These are phyloP conservation scores for Nephrotoma flavescens DNA, from an alignment of 2,888 invertebrate species.

Conservation along the genomic window DNA sequence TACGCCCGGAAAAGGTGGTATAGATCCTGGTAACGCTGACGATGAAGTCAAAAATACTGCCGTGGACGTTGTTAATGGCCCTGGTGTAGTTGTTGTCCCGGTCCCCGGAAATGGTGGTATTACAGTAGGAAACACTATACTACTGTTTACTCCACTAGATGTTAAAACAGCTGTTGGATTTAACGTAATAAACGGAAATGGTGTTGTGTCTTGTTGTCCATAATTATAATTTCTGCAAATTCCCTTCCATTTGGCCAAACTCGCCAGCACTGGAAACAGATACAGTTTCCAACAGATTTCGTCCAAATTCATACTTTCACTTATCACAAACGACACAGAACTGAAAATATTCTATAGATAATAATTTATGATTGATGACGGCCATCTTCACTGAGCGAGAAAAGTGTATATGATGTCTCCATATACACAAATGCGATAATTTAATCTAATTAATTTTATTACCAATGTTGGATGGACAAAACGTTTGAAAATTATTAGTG, in stretches of 20 bases:
- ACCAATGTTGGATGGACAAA: neutral
- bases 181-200: conserved; percentile 22
- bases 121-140: neutral
- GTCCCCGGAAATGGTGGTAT: conserved; percentile 5
- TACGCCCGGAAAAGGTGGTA: conserved; percentile 12
- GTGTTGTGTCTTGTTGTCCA: conserved; percentile 18
- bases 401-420: neutral
- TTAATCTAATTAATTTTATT: neutral
- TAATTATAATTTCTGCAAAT: conserved; percentile 20
- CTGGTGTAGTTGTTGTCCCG: conserved; percentile 10
- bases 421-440: neutral
- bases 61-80: conserved; percentile 6
- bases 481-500: neutral
- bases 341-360: neutral
- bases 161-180: conserved; percentile 18
- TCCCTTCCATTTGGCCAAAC: conserved; percentile 28
- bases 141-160: conserved; percentile 6
- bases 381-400: neutral
- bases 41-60: conserved; percentile 10
- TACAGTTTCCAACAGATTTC: conserved; percentile 28
- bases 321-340: neutral
- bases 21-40: conserved; percentile 9
- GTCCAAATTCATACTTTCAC: conserved; percentile 19
- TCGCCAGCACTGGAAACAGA: conserved; percentile 28
- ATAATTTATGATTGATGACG: neutral